These are phyloP conservation scores for Acrocephalus kingi DNA, from an alignment of 2,113 vertebrate species.

Conservation along the genomic window DNA sequence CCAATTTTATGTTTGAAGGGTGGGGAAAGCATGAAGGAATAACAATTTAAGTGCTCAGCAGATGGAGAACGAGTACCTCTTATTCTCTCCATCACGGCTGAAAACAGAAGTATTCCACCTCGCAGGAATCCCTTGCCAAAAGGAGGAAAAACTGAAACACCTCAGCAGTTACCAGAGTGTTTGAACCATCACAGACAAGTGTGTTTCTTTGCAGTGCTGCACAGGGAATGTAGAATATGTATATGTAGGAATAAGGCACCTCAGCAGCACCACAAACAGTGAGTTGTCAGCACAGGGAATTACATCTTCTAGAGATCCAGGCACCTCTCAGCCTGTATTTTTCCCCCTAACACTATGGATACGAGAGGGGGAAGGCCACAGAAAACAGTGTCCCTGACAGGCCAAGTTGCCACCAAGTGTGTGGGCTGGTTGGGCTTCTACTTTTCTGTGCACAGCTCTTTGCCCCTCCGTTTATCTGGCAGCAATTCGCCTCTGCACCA, in stretches of 20 bases:
- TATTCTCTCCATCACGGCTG: not conserved
- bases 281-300: not conserved
- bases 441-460: not conserved
- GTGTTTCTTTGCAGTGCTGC: not conserved
- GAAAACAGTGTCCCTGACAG: not conserved
- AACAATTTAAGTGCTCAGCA: conserved; percentile 45
- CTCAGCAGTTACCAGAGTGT: not conserved
- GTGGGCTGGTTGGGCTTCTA: not conserved
- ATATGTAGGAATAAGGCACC: not conserved
- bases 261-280: not conserved
- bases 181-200: not conserved
- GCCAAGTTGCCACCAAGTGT: not conserved
- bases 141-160: not conserved
- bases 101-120: conserved; percentile 5
- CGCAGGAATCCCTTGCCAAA: not conserved
- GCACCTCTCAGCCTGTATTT: not conserved
- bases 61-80: conserved; percentile 31
- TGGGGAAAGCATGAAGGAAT: conserved; percentile 24
- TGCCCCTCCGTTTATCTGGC: accelerated
- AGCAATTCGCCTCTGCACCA: not conserved
- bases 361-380: not conserved
- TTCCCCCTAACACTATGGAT: not conserved
- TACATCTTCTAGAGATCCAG: not conserved
- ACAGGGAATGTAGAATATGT: not conserved
- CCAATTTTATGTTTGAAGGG: conserved; percentile 41